Percentiles rank a stretch among this genome's conserved stretches.
Evolutionary conservation across 2,797 vertebrate species (phyloP).

Genomic region (Coreius guichenoti): DNA sequence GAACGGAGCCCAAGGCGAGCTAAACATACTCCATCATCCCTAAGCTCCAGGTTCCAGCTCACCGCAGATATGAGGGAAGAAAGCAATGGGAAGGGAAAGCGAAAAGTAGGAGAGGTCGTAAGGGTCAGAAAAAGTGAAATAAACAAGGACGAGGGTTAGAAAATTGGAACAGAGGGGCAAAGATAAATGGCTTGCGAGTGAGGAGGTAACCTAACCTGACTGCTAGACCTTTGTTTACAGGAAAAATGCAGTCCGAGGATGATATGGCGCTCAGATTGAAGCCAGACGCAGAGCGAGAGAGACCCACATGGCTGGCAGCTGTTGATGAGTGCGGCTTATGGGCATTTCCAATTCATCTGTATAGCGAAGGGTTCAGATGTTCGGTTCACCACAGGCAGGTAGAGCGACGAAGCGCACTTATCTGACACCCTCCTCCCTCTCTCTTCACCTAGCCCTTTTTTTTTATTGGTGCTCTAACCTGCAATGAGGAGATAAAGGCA

Average conservation of each 20-base stretch:
- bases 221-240: slow-evolving; percentile 23
- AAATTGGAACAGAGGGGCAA: not conserved
- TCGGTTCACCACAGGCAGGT: slow-evolving; percentile 34
- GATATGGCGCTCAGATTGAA: slow-evolving; percentile 21
- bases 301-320: slow-evolving; percentile 37
- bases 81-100: slow-evolving; percentile 17
- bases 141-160: not conserved
- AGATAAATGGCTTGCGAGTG: not conserved
- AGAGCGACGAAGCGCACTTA: slow-evolving; percentile 66
- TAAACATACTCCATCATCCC: slow-evolving; percentile 78
- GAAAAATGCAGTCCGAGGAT: slow-evolving; percentile 6
- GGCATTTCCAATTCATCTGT: slow-evolving; percentile 48
- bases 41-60: slow-evolving; percentile 74
- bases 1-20: slow-evolving; percentile 71
- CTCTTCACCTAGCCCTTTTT: slow-evolving; percentile 63
- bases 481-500: slow-evolving; percentile 79
- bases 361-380: slow-evolving; percentile 30
- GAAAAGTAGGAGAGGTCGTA: not conserved
- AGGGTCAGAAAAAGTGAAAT: not conserved
- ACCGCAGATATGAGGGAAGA: slow-evolving; percentile 58
- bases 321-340: slow-evolving; percentile 42
- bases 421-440: slow-evolving; percentile 55
- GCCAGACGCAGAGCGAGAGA: slow-evolving; percentile 19
- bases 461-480: slow-evolving; percentile 80
- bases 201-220: slow-evolving; percentile 26